A percentile compares a stretch with the other conserved stretches of the same genome.
Conservation (phyloP, 2,797 vertebrate species). For the Kryptopterus vitreolus region DNA sequence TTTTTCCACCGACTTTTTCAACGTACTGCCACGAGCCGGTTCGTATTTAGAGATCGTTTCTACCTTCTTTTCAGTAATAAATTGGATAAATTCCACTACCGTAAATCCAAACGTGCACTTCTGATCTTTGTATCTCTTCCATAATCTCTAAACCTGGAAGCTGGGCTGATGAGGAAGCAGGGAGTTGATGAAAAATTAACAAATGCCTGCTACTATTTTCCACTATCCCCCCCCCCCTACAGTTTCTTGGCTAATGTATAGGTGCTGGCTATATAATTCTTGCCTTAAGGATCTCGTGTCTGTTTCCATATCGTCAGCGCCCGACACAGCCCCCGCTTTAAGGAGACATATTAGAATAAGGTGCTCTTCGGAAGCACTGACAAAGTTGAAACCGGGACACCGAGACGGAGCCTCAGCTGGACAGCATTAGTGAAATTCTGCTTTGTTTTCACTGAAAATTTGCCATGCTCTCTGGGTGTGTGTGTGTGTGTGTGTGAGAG, state of each 20-base stretch:
- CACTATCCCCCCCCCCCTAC: constrained; percentile 8
- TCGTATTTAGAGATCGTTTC: too few relatives aligned
- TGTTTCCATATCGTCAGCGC: not conserved
- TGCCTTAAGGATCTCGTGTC: not conserved
- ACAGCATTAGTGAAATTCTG: constrained; percentile 35
- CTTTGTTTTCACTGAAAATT: constrained; percentile 44
- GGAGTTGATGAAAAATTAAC: constrained; percentile 8
- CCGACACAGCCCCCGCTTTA: constrained; percentile 1
- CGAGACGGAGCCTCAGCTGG: constrained; percentile 44
- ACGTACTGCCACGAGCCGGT: not conserved
- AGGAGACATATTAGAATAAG: constrained; percentile 20
- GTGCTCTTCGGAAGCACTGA: constrained; percentile 28
- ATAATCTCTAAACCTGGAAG: not conserved
- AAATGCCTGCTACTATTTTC: constrained; percentile 3
- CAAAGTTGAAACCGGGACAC: constrained; percentile 49
- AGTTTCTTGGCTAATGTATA: constrained; percentile 1
- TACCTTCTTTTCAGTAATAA: not conserved
- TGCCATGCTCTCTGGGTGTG: constrained; percentile 13
- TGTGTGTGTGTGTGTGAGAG: constrained; percentile 1
- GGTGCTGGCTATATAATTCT: constrained; percentile 3
- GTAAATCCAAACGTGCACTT: not conserved
- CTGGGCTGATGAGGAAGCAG: not conserved
- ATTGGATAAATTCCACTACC: too few relatives aligned
- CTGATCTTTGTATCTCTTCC: not conserved
- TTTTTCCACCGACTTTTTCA: too few relatives aligned